Percentiles rank a stretch among this genome's conserved stretches.
Evolutionary conservation across 2,888 invertebrate species (phyloP).

Genomic region (Patella ulyssiponensis): DNA sequence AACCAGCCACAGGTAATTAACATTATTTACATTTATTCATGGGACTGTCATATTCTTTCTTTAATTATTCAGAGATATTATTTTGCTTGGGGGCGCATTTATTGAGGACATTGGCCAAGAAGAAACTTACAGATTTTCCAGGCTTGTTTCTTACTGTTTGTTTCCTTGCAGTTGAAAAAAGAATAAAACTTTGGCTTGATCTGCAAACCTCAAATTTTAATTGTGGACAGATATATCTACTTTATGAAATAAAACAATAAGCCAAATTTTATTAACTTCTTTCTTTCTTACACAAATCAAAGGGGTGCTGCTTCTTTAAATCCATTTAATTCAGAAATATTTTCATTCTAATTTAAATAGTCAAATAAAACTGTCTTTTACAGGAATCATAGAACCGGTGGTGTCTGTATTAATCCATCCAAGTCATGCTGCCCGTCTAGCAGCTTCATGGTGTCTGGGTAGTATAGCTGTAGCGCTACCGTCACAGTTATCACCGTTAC

Average conservation of each 20-base stretch:
- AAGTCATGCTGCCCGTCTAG: slow-evolving; percentile 90
- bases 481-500: slow-evolving; percentile 91
- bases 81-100: too few relatives aligned
- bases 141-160: too few relatives aligned
- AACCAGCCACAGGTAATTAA: slow-evolving; percentile 83
- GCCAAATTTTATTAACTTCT: neutral
- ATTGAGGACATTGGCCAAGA: too few relatives aligned
- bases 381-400: slow-evolving; percentile 83
- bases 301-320: neutral
- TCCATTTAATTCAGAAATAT: too few relatives aligned
- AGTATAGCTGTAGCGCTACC: slow-evolving; percentile 95
- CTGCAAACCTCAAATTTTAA: neutral
- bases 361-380: slow-evolving; percentile 32
- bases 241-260: neutral
- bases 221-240: neutral
- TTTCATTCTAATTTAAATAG: neutral
- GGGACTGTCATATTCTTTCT: too few relatives aligned
- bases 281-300: neutral
- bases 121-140: too few relatives aligned
- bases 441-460: slow-evolving; percentile 94
- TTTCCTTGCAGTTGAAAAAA: too few relatives aligned
- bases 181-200: too few relatives aligned
- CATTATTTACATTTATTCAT: too few relatives aligned
- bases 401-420: slow-evolving; percentile 92
- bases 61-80: too few relatives aligned